phyloP scores from a whole-genome alignment of 1,140 invertebrate genomes.

The Zaprionus davidi region DNA sequence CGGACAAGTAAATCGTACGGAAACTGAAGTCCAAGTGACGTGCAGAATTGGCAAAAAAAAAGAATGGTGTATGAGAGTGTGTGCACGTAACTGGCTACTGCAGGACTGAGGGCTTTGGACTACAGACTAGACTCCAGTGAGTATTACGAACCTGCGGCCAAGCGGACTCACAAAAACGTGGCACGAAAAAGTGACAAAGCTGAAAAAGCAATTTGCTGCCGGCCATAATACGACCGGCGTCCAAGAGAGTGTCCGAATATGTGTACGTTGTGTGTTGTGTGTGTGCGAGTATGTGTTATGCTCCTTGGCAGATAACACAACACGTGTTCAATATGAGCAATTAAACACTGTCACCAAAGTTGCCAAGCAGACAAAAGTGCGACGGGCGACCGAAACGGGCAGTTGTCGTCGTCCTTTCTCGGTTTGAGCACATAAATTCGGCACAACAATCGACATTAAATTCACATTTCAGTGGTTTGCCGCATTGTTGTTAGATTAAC shows the following conservation, averaged over 20 bases:
- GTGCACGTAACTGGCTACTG: slow-evolving; percentile 5
- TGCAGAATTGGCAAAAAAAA: slow-evolving; percentile 75
- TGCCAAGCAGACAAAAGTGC: slow-evolving; percentile 53
- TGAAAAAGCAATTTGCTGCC: slow-evolving; percentile 79
- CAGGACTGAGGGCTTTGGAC: slow-evolving; percentile 9
- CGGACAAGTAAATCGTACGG: slow-evolving; percentile 30
- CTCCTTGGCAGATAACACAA: slow-evolving; percentile 37
- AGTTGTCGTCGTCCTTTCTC: slow-evolving; percentile 35
- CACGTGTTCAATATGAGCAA: slow-evolving; percentile 82
- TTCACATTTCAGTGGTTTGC: slow-evolving; percentile 70
- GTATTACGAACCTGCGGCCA: slow-evolving; percentile 47
- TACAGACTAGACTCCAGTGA: slow-evolving; percentile 10
- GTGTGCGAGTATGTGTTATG: slow-evolving; percentile 9
- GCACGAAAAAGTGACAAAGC: slow-evolving; percentile 77
- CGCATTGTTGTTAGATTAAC: slow-evolving; percentile 59
- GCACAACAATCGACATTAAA: slow-evolving; percentile 76
- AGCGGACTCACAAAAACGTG: slow-evolving; percentile 56
- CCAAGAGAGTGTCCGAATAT: slow-evolving; percentile 2
- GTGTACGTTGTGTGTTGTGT: slow-evolving; percentile 14
- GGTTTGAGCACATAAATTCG: slow-evolving; percentile 53
- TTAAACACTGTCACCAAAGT: slow-evolving; percentile 80
- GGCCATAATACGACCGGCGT: slow-evolving; percentile 63
- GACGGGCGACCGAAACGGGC: neutral
- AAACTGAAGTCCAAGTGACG: slow-evolving; percentile 68
- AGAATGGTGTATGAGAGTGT: slow-evolving; percentile 37